Evolutionary conservation across 2,888 invertebrate genomes (phyloP), one percentile per base, ranked within the genome.

Genomic region (Drosophila niveifrons): DNA sequence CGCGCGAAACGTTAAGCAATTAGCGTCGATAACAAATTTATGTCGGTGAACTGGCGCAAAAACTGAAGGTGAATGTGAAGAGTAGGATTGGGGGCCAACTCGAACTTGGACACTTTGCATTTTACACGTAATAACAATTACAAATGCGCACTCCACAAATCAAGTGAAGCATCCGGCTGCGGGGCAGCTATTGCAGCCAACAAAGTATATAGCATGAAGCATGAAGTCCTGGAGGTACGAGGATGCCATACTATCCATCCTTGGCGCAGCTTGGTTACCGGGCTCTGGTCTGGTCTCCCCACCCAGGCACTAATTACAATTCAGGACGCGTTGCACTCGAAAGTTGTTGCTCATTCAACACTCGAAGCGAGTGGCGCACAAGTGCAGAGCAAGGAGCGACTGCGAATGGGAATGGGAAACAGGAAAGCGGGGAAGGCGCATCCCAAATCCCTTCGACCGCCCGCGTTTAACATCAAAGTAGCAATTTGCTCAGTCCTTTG

Each of bases 301-400:
- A n/a, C 44, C 62, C 65, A 66, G 70, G 72, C 75, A 82, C 88
- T 88, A 90, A 88, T 88, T 88, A 88, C 90, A 88, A 88, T 90
- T 88, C 90, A 90, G 82, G 84, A 82, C 87, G 87, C 82, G 82
- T 88, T 83, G 78, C 88, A 88, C 88, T 78, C 72, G 75, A 83
- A 86, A 82, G 88, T 86, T 86, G 89, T 82, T 89, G 89, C 82
- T 79, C 74, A 82, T 84, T 82, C 83, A 83, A 83, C 88, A 84
- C 83, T 77, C 82, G 74, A 71, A 69, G 62, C 68, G 64, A 64
- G 75, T 67, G 75, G 59, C 70, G 65, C 58, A 4, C 73, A 50
- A 70, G 64, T 67, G 77, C 47, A 23, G 64, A 50, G 13, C 13
- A 4, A n/a, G n/a, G 34, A 13, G 36, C 8, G 31, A 6, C 6